Evolutionary conservation across 2,888 invertebrate genomes (phyloP).

Genomic region (Agrochola circellaris): DNA sequence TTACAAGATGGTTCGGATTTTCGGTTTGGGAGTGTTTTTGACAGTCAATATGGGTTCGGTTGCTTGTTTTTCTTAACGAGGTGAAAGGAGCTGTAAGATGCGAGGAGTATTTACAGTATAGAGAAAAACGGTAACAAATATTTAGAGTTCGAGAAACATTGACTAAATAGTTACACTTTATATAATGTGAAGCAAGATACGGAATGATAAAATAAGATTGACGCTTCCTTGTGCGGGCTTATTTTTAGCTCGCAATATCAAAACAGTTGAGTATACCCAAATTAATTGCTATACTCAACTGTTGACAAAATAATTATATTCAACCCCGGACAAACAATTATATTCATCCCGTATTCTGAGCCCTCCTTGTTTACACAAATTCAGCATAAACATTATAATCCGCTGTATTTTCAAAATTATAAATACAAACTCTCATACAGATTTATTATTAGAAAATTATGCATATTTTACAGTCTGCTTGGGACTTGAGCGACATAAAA

Average conservation of each 20-base stretch:
- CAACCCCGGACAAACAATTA: slow-evolving; percentile 45
- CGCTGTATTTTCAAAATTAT: slow-evolving; percentile 58
- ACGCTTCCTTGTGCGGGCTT: slow-evolving; percentile 30
- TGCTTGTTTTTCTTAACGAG: slow-evolving; percentile 28
- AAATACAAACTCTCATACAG: slow-evolving; percentile 53
- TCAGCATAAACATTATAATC: slow-evolving; percentile 51
- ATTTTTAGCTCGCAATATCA: slow-evolving; percentile 39
- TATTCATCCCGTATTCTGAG: slow-evolving; percentile 38
- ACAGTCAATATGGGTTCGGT: slow-evolving; percentile 34
- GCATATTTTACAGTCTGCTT: slow-evolving; percentile 60
- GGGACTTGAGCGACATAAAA: slow-evolving; percentile 59
- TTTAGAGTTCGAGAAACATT: slow-evolving; percentile 21
- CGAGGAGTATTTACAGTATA: slow-evolving; percentile 40
- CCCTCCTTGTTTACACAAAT: slow-evolving; percentile 47
- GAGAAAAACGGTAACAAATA: slow-evolving; percentile 13
- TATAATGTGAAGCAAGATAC: slow-evolving; percentile 15
- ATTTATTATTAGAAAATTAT: slow-evolving; percentile 65
- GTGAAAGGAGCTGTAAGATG: slow-evolving; percentile 8
- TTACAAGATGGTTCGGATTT: slow-evolving; percentile 51
- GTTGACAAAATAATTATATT: slow-evolving; percentile 49
- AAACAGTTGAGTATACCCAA: slow-evolving; percentile 37
- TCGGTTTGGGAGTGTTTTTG: slow-evolving; percentile 33
- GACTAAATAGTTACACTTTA: neutral
- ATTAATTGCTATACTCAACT: slow-evolving; percentile 56
- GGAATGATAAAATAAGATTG: slow-evolving; percentile 45